Percentiles rank a stretch among this genome's conserved stretches.
Evolutionary conservation across 2,113 vertebrate genomes (phyloP).

Genomic region (Pterocles orientalis): DNA sequence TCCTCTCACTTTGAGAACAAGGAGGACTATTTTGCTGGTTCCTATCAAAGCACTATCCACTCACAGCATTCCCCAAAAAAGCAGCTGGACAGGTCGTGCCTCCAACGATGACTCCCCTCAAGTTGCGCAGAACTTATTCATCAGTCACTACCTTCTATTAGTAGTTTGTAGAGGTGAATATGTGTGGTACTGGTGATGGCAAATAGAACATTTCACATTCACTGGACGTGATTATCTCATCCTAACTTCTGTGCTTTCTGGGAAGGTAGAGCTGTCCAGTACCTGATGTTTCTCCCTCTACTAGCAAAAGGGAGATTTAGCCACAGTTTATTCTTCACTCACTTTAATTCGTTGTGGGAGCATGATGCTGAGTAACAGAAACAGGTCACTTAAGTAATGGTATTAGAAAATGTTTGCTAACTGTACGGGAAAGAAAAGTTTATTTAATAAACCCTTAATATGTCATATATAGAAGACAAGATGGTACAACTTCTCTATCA

Average conservation of each 20-base stretch:
- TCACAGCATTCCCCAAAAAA: not conserved
- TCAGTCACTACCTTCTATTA: not conserved
- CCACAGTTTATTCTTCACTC: not conserved
- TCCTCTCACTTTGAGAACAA: not conserved
- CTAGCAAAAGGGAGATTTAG: not conserved
- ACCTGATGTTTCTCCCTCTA: not conserved
- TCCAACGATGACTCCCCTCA: not conserved
- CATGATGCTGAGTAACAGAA: not conserved
- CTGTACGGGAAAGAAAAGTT: not conserved
- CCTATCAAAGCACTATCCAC: not conserved
- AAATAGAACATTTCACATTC: not conserved
- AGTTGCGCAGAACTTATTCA: not conserved
- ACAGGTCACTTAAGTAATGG: not conserved
- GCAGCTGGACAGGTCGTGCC: not conserved
- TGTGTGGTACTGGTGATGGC: not conserved
- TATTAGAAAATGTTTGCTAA: not conserved
- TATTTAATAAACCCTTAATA: not conserved
- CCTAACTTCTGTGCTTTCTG: not conserved
- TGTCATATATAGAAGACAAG: not conserved
- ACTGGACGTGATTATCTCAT: not conserved
- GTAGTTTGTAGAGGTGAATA: not conserved
- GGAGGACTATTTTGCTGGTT: not conserved
- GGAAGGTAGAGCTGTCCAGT: not conserved
- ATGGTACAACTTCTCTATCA: not conserved
- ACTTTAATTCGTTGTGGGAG: not conserved